Evolutionary conservation across 2,113 vertebrate genomes (phyloP), one percentile per base, ranked within the genome.

Genomic region (Alectura lathami): DNA sequence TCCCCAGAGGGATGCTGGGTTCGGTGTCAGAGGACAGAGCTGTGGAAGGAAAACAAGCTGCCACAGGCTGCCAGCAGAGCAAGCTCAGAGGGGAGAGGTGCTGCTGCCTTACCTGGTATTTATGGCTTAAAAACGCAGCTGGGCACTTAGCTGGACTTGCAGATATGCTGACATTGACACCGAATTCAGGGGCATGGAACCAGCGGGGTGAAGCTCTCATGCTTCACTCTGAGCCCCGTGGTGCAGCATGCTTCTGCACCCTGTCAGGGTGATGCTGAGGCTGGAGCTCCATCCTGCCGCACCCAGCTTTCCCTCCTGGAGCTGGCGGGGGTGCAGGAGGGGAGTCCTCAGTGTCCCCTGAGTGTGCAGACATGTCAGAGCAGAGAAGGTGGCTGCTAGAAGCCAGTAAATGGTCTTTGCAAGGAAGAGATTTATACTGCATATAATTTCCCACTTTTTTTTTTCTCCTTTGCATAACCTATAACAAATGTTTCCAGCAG

Each of bases 181-280:
- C 11, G 73, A 42, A 12, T 16, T 29, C 15, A 5, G 6, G 20
- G 11, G 27, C 45, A 6, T 21, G 24, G 73, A 53, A 32, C 23
- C 63, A 54, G 2, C 0, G 1, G 15, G 11, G 14, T 17, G 74
- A 40, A 74, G 60, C 50, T 6, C 78, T 10, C 14, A 48, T 30
- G 1, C 15, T 26, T 26, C 38, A 13, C 27, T 30, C 18, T 13
- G 17, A 34, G 42, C 42, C 17, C 51, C 1, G 0, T 23, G 16
- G 69, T 2, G 0, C 66, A 17, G 22, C 3, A 13, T 1, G 3
- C 6, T 20, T n/a, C 38, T 38, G 8, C 1, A 0, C 32, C 36
- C 84, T 7, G 32, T 20, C 11, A 8, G 12, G 72, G 8, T 4
- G 36, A 43, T 30, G 68, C 88, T 60, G 62, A 50, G 64, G 11